Evolutionary conservation across 1,140 invertebrate genomes (phyloP).

Genomic region (Ladona fulva): DNA sequence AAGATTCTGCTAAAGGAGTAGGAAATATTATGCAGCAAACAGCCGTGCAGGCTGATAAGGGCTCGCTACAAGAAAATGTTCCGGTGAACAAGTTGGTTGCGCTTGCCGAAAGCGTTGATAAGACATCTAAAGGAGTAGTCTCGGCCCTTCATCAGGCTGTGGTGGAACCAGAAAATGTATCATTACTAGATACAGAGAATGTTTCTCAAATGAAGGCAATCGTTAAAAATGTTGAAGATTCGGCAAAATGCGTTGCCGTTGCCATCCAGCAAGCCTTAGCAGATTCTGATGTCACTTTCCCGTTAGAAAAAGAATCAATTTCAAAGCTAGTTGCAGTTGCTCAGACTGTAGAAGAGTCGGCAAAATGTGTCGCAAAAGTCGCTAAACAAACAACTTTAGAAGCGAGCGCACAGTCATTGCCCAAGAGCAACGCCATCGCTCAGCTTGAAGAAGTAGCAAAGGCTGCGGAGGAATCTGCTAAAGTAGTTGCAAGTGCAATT

Average conservation of each 20-base stretch:
- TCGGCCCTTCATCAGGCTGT: constrained; percentile 17
- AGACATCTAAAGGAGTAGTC: constrained; percentile 15
- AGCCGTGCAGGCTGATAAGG: neutral
- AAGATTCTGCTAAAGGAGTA: neutral
- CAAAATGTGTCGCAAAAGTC: neutral
- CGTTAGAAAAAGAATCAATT: neutral
- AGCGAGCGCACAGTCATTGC: neutral
- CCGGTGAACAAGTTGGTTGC: neutral
- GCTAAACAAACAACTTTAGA: neutral
- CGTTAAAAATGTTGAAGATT: constrained; percentile 25
- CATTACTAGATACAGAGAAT: neutral
- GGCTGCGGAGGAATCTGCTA: neutral
- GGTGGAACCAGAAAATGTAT: constrained; percentile 21
- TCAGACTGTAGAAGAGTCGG: neutral
- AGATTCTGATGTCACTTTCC: constrained; percentile 20
- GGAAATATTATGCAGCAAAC: neutral
- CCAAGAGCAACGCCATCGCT: neutral
- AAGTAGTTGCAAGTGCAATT: neutral
- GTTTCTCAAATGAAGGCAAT: constrained; percentile 23
- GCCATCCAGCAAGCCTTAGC: constrained; percentile 26
- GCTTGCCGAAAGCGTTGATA: constrained; percentile 13
- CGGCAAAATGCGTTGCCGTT: constrained; percentile 20
- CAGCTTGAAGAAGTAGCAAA: neutral
- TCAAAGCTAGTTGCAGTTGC: constrained; percentile 16
- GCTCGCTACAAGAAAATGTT: neutral